Evolutionary conservation across 2,888 invertebrate genomes (phyloP).

Genomic region (Cylloceria caligata): DNA sequence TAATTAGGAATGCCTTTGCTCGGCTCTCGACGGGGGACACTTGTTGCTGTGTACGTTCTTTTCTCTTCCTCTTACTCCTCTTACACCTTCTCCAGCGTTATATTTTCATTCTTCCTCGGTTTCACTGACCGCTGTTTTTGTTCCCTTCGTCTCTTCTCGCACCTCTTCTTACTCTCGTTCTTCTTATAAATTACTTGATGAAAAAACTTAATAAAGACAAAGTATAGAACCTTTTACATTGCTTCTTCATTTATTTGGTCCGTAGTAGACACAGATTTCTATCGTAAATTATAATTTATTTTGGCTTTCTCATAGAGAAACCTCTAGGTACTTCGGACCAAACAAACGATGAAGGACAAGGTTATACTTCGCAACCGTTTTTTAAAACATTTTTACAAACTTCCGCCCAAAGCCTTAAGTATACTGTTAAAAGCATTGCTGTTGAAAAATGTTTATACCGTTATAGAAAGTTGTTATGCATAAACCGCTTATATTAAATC

Average conservation of each 20-base stretch:
- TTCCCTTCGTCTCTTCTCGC: conserved; percentile 69
- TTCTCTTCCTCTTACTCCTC: conserved; percentile 44
- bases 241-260: not conserved
- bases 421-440: too few species aligned
- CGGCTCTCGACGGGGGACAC: conserved; percentile 82
- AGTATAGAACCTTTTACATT: not conserved
- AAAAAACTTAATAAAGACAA: conserved; percentile 11
- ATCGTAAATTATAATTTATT: not conserved
- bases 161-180: conserved; percentile 39
- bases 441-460: too few species aligned
- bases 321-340: too few species aligned
- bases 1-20: conserved; percentile 84
- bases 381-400: too few species aligned
- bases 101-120: conserved; percentile 49
- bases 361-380: too few species aligned
- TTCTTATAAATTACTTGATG: too few species aligned
- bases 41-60: conserved; percentile 78
- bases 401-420: too few species aligned
- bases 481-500: too few species aligned
- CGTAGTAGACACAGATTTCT: not conserved
- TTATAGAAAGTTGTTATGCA: too few species aligned
- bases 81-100: conserved; percentile 36
- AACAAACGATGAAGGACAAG: too few species aligned
- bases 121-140: conserved; percentile 50
- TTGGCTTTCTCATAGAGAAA: too few species aligned